A percentile compares a stretch with the other conserved stretches of the same genome.
Evolutionary conservation across 2,797 vertebrate species (phyloP).

Genomic region (Cyclura pinguis): DNA sequence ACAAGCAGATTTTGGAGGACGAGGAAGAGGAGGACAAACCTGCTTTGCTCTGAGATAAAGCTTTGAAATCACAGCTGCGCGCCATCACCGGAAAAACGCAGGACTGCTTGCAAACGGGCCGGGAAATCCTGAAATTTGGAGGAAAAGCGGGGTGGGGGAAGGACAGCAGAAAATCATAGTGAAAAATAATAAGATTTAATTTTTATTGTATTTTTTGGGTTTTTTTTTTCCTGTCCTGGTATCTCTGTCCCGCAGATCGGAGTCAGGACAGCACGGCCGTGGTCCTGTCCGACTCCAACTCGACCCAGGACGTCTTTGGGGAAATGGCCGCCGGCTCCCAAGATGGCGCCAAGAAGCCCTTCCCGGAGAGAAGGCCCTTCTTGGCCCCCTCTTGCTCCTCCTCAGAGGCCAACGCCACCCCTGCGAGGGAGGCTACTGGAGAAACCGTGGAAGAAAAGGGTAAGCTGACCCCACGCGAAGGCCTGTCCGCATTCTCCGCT

Average conservation of each 20-base stretch:
- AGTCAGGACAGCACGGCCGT: conserved; percentile 97
- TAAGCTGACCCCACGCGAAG: not conserved
- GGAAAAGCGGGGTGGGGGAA: too few species aligned
- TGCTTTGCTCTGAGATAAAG: conserved; percentile 21
- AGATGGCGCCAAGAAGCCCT: conserved; percentile 89
- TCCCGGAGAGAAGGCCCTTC: conserved; percentile 81
- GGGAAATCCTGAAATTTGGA: conserved; percentile 2
- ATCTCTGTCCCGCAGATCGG: conserved; percentile 83
- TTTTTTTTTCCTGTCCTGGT: conserved; percentile 28
- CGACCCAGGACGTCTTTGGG: conserved; percentile 95
- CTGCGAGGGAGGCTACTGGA: not conserved
- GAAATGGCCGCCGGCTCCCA: conserved; percentile 89
- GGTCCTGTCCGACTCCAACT: conserved; percentile 96
- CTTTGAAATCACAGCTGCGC: not conserved
- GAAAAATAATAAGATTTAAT: too few species aligned
- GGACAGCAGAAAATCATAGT: too few species aligned
- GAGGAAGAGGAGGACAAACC: too few species aligned
- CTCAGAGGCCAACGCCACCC: conserved; percentile 11
- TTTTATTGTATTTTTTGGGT: too few species aligned
- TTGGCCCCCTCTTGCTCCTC: conserved; percentile 44
- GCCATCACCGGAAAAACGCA: too few species aligned
- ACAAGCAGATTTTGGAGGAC: not conserved
- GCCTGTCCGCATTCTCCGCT: too few species aligned
- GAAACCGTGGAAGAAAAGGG: not conserved
- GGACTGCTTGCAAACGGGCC: too few species aligned